Evolutionary conservation across 92 coral and sea anemone genomes (phyloP), one percentile per base, ranked within the genome.

Genomic region (Phymanthus crucifer): DNA sequence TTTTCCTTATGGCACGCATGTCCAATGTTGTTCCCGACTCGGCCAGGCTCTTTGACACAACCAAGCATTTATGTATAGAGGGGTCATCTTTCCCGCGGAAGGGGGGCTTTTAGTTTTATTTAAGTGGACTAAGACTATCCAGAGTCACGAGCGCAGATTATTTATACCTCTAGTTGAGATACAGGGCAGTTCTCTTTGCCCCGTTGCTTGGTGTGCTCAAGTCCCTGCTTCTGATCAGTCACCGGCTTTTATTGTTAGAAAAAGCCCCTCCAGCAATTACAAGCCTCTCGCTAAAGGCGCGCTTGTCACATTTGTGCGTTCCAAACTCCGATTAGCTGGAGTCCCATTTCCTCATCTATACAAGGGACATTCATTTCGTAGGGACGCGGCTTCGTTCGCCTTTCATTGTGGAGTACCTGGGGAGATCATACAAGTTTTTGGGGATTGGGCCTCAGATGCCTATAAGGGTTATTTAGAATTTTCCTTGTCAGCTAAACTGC

Each of bases 371-470:
- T 71, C 78, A 27, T 81, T 81, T 58, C 79, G 85, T 0, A 73
- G 85, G 72, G 79, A 79, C n/a, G 79, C 68, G 24, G 79, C 84
- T 5, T 71, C 78, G 0, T 80, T 80, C 32, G 84, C 84, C 50
- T 80, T 80, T 80, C 79, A 52, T 36, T 57, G 79, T 36, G 79
- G 85, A 48, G 85, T 81, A 14, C 27, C 78, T 32, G 79, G 79
- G 2, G 85, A 81, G 33, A 74, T 72, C 38, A 81, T 81, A 3
- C 79, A 81, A 40, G 26, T 57, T 23, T 81, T 81, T 58, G 85
- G 85, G 37, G 85, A 81, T 68, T 81, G 85, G 85, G 80, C 85
- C 1, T 73, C 85, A 1, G 79, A 81, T 40, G 84, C 77, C 2
- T 79, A 80, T 48, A 80, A 80, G 71, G 66, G 45, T 0, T 71